Evolutionary conservation across 1,140 invertebrate species (phyloP).

Genomic region (Meloidogyne exigua): DNA sequence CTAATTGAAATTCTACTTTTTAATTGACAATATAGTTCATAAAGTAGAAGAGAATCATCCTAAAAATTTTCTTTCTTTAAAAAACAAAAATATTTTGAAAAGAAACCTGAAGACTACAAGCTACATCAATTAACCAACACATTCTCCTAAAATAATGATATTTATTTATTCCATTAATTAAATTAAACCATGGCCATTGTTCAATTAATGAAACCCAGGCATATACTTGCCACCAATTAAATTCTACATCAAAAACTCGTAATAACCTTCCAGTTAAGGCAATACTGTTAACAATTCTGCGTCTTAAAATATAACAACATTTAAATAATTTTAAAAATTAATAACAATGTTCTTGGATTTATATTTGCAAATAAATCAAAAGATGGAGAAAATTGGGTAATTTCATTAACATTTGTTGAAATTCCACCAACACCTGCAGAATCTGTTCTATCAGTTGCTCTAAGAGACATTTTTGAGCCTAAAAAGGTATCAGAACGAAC

Average conservation of each 20-base stretch:
- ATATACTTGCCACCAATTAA: slow-evolving; percentile 78
- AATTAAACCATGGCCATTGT: slow-evolving; percentile 82
- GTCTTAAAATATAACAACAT: neutral
- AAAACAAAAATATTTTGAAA: slow-evolving; percentile 1
- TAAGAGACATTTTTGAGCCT: slow-evolving; percentile 37
- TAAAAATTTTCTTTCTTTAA: neutral
- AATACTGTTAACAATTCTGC: slow-evolving; percentile 85
- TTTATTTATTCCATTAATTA: too few species aligned
- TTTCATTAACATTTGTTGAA: slow-evolving; percentile 36
- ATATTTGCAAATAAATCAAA: slow-evolving; percentile 96
- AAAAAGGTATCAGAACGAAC: slow-evolving; percentile 44
- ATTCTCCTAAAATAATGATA: slow-evolving; percentile 69
- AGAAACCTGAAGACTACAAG: slow-evolving; percentile 14
- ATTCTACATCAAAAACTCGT: slow-evolving; percentile 96
- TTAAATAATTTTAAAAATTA: neutral
- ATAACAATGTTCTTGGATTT: slow-evolving; percentile 88
- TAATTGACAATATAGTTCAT: slow-evolving; percentile 47
- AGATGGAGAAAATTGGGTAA: slow-evolving; percentile 60
- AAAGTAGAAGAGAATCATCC: slow-evolving; percentile 34
- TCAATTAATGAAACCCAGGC: slow-evolving; percentile 97
- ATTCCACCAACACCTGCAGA: slow-evolving; percentile 14
- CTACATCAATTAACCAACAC: slow-evolving; percentile 84
- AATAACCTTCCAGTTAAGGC: slow-evolving; percentile 75
- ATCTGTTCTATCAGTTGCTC: slow-evolving; percentile 30
- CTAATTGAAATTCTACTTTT: slow-evolving; percentile 49